phyloP scores from a whole-genome alignment of 2,797 vertebrate species.

The Phalloptychus januarius region DNA sequence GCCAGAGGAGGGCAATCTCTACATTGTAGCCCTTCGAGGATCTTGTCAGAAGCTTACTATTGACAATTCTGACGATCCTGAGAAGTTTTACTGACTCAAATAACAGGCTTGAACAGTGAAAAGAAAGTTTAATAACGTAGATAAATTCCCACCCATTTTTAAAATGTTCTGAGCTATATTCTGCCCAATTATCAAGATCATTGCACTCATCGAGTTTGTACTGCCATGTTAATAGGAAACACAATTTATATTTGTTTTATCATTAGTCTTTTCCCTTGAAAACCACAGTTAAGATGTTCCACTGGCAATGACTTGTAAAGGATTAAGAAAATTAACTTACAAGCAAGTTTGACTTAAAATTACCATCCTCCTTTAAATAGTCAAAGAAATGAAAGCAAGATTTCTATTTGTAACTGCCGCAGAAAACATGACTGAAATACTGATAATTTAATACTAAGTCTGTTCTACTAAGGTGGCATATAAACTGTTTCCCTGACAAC shows the following conservation, averaged over 20 bases:
- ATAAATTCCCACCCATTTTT: background rate
- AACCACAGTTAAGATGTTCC: background rate
- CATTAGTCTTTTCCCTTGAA: background rate
- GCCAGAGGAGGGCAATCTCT: background rate
- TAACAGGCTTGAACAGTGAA: background rate
- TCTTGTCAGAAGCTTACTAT: background rate
- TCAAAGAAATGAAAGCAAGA: background rate
- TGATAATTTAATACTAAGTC: background rate
- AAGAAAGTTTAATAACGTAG: background rate
- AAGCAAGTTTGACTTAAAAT: background rate
- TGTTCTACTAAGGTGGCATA: background rate
- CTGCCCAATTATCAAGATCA: background rate
- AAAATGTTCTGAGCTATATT: background rate
- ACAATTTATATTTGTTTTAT: background rate
- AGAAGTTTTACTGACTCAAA: background rate
- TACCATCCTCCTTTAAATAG: background rate
- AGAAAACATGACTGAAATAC: background rate
- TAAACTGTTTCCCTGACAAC: background rate
- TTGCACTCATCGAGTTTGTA: background rate
- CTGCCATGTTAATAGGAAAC: background rate
- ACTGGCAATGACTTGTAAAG: background rate
- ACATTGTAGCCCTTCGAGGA: background rate
- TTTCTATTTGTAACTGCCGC: background rate
- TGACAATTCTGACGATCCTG: background rate
- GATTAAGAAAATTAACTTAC: background rate